These are phyloP conservation scores for Melanargia galathea DNA, from an alignment of 2,888 invertebrate species.

Conservation along the genomic window DNA sequence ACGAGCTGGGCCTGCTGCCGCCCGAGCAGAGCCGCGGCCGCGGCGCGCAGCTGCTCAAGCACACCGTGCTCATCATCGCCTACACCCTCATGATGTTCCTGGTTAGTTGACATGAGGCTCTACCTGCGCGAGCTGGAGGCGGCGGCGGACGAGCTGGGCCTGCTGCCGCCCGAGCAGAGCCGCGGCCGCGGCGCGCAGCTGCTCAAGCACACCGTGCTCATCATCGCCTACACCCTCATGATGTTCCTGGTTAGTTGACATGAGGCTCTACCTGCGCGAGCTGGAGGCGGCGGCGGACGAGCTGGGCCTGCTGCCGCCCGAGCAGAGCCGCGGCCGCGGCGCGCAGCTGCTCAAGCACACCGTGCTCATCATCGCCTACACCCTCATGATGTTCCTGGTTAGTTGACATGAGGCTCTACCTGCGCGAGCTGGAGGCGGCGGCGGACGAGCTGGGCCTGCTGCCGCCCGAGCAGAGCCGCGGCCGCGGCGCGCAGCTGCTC, in stretches of 20 bases:
- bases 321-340: constrained; percentile 64
- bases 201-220: constrained; percentile 90
- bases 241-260: constrained; percentile 93
- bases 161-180: constrained; percentile 67
- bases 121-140: constrained; percentile 63
- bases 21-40: constrained; percentile 65
- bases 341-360: constrained; percentile 91
- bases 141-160: constrained; percentile 65
- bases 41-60: constrained; percentile 88
- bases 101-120: constrained; percentile 81
- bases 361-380: constrained; percentile 89
- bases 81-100: constrained; percentile 94
- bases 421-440: constrained; percentile 63
- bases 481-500: constrained; percentile 85
- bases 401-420: constrained; percentile 69
- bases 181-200: constrained; percentile 84
- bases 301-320: constrained; percentile 69
- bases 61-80: constrained; percentile 90
- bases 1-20: constrained; percentile 65
- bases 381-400: constrained; percentile 94
- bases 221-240: constrained; percentile 89
- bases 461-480: constrained; percentile 67
- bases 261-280: constrained; percentile 59
- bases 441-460: constrained; percentile 65
- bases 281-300: constrained; percentile 65